Evolutionary conservation across 2,113 vertebrate genomes (phyloP), one percentile per base, ranked within the genome.

Genomic region (Heptranchias perlo): DNA sequence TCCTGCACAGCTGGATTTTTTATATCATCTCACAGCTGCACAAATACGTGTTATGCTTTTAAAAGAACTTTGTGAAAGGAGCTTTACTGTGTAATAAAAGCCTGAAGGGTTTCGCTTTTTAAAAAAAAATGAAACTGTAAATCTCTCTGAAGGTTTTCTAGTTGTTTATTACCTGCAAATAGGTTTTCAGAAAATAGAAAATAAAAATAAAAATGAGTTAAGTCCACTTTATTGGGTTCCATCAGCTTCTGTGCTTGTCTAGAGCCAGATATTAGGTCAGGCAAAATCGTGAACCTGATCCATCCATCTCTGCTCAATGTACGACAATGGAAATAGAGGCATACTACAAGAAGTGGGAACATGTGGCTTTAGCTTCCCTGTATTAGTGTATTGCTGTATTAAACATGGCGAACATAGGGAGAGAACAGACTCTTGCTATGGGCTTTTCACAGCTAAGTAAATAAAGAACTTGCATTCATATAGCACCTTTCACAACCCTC

Each of bases 171-270:
- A 93, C 58, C 58, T 62, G 61, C 89, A 93, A 93, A 35, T 61
- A 62, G 89, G 58, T 93, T 93, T 93, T 62, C 89, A 16, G 89
- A 62, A 93, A 93, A 93, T 93, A 93, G n/a, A n/a, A n/a, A n/a
- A n/a, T n/a, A n/a, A n/a, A n/a, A 93, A 93, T 93, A 62, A 7
- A 62, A 7, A 64, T 35, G 64, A 93, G 39, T 82, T 93, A 62
- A 93, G 44, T 93, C 64, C 58, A 23, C 58, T 61, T 62, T 64
- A 62, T 93, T 62, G 89, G 89, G 89, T 93, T 62, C 58, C 89
- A 62, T 93, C 58, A 93, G 35, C 89, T 93, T 93, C 61, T 62
- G 89, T 92, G 58, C 18, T 93, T 93, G 35, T 39, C 89, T 44
- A 5, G 18, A 62, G 54, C 89, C 16, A 93, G 31, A 62, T 93